Evolutionary conservation across 2,797 vertebrate genomes (phyloP), one percentile per base, ranked within the genome.

Genomic region (Sitta carolinensis): DNA sequence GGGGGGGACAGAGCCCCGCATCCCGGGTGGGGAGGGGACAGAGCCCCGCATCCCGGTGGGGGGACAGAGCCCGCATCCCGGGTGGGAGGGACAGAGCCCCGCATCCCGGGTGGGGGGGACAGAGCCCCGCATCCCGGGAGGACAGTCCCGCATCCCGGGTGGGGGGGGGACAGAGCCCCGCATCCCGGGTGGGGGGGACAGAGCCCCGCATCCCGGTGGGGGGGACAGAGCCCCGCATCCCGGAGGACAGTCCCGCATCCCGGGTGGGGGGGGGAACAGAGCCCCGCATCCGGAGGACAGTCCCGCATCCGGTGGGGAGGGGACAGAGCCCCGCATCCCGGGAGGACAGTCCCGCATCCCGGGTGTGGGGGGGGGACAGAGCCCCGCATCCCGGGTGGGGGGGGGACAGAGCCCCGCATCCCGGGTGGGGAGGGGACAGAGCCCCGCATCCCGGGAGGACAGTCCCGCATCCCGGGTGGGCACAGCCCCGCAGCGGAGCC

Each of bases 401-500:
- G 34, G 27, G 66, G n/a, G n/a, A n/a, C 36, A 36, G 8, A 36
- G 36, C 36, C 16, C 17, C 6, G 32, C 32, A 47, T 26, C 62
- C 42, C 40, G 29, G 18, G 1, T 13, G 23, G 30, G 36, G 36
- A 10, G 0, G 42, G 43, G 21, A 48, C n/a, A 59, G 2, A 36
- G 36, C 72, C 1, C 21, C 6, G 36, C 29, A n/a, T 26, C 18
- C 40, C 11, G 7, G 9, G 36, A 8, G 36, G 36, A 48, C n/a
- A 59, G 3, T 55, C 1, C 21, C 8, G 36, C 36, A n/a, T 26
- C 18, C 40, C 11, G n/a, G 13, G 22, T 1, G 2, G 32, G n/a
- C 9, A 59, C 21, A 48, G 13, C 38, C 4, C 30, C 13, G 43
- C 43, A 40, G 27, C 34, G 22, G 22, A n/a, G 17, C 45, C 32